These are phyloP conservation scores for Deilephila porcellus DNA, from an alignment of 2,888 invertebrate species.

Conservation along the genomic window DNA sequence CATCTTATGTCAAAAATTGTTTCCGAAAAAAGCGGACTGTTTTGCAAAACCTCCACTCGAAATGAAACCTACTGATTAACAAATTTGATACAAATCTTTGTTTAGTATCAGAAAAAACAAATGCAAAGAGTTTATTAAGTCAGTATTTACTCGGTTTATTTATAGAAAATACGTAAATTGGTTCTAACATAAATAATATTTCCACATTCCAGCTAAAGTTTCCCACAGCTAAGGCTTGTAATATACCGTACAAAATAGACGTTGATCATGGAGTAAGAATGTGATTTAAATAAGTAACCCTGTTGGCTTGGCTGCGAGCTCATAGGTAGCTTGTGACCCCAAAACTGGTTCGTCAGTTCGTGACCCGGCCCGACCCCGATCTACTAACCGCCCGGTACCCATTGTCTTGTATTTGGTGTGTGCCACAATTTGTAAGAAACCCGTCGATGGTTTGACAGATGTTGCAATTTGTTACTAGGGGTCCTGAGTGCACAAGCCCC, in stretches of 20 bases:
- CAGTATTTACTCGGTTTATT: too few relatives aligned
- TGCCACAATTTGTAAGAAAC: conserved; percentile 52
- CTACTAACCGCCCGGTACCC: conserved; percentile 71
- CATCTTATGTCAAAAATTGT: too few relatives aligned
- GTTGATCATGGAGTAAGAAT: conserved; percentile 12
- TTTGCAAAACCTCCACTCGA: too few relatives aligned
- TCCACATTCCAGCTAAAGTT: not conserved
- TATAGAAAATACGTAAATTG: too few relatives aligned
- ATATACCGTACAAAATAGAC: not conserved
- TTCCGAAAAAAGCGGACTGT: too few relatives aligned
- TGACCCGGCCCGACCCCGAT: conserved; percentile 81
- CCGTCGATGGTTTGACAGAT: not conserved
- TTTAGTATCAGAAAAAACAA: too few relatives aligned
- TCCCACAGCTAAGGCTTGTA: not conserved
- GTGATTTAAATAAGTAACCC: conserved; percentile 28
- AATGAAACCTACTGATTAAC: too few relatives aligned
- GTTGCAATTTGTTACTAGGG: not conserved
- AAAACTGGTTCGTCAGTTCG: conserved; percentile 71
- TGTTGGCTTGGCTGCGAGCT: conserved; percentile 38
- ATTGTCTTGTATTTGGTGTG: conserved; percentile 65
- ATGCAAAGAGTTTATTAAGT: not conserved
- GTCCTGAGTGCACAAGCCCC: not conserved
- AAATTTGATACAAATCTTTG: too few relatives aligned
- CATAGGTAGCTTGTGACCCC: conserved; percentile 70
- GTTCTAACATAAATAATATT: not conserved